Evolutionary conservation across 2,797 vertebrate genomes (phyloP), one percentile per base, ranked within the genome.

Genomic region (Bufotes viridis): DNA sequence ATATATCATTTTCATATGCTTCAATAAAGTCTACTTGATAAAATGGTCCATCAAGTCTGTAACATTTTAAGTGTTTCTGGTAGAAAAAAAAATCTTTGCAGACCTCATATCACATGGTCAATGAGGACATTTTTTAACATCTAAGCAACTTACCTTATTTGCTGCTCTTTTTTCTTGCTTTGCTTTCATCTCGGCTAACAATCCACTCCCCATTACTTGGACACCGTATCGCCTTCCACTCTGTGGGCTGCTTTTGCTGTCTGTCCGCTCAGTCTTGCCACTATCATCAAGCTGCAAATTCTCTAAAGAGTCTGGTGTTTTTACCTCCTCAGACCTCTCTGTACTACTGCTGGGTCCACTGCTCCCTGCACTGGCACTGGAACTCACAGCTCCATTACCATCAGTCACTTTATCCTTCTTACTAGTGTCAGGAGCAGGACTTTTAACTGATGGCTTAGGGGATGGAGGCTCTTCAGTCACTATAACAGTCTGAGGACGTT

Each of bases 171-270:
- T 96, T 93, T 98, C 98, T 82, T 99, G 98, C 92, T 99, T 99
- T 91, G 98, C 98, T 91, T 98, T 99, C 96, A 99, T 99, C 94
- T 99, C 98, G 0, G 98, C 98, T 7, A 99, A 93, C 49, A 99
- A 95, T 7, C 97, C 96, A 0, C 97, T 96, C 90, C 98, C 98
- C 96, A 99, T 98, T 93, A 98, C 96, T 92, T 98, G 98, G 82
- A 99, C 92, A 0, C 97, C 97, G 7, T 97, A 98, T 65, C 97
- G 92, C 78, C 97, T 94, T 18, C 97, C 96, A 0, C 95, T 96
- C 90, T 98, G 97, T 0, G 98, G 98, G 90, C 98, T 99, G 85
- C 96, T 95, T 92, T 94, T 96, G 92, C 96, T 96, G 26, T 98
- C 91, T n/a, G 60, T 78, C 15, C 90, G 93, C 53, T 95, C 96